Base-by-base conservation (phyloP, 2,113 vertebrate species). In the Psammodynastes pulverulentus region DNA sequence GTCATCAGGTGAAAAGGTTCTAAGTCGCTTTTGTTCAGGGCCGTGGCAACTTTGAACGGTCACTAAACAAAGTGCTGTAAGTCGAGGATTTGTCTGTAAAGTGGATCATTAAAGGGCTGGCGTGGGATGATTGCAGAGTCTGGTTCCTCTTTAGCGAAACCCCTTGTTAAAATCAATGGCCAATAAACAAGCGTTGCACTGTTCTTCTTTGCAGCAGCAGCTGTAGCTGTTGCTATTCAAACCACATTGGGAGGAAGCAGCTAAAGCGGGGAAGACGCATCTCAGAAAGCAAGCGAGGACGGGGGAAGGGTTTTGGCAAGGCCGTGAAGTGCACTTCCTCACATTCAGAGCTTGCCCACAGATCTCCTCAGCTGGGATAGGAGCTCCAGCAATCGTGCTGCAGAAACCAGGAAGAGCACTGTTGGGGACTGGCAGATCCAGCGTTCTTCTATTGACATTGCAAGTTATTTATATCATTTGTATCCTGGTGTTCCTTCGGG, bases 211-310 rank as follows among this genome's bases (percentile, higher is more conserved):
- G 2, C 52, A 53, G 52, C 10, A 89, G 46, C 86, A 54, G 62
- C 56, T 29, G 24, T 29, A 29, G 49, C 86, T 15, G 52, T 21
- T 85, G 29, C 72, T 92, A 10, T 56, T 92, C 12, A 89, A 62
- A 89, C 88, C 79, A 8, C 91, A 51, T 3, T 19, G 26, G 29
- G 52, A 62, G 79, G 79, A 92, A 92, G 53, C 72, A 29, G 79
- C 45, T 89, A 19, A 39, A 85, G 86, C 23, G 39, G 26, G 86
- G 86, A 39, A 88, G 58, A 72, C 0, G 9, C 58, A 21, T 88
- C 58, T 19, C 12, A 86, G 39, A 23, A n/a, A 10, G n/a, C 67
- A 87, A 48, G 56, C 56, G 1, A n/a, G 4, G 34, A 9, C 17
- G 24, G 90, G 29, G 48, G n/a, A 51, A 17, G 56, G n/a, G 85